Conservation (phyloP, 2,888 invertebrate species). For the Drosophila mimica region DNA sequence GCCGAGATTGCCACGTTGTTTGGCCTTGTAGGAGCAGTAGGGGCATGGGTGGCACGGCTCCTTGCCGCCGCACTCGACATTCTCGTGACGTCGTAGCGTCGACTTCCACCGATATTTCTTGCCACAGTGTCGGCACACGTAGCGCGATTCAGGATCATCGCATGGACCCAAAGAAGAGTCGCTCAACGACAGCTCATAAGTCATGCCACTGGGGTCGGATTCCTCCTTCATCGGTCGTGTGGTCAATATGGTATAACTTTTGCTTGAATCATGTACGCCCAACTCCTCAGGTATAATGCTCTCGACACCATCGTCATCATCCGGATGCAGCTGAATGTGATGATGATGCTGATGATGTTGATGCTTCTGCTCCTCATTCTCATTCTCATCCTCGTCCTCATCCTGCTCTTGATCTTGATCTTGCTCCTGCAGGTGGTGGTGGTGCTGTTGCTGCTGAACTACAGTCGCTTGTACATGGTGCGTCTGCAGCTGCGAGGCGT, state of each 20-base stretch:
- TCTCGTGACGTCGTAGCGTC: slow-evolving; percentile 92
- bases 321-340: slow-evolving; percentile 67
- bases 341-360: slow-evolving; percentile 77
- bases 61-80: slow-evolving; percentile 93
- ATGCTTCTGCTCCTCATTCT: slow-evolving; percentile 65
- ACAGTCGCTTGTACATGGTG: slow-evolving; percentile 72
- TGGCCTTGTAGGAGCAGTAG: slow-evolving; percentile 91
- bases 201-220: slow-evolving; percentile 79
- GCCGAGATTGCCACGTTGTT: slow-evolving; percentile 92
- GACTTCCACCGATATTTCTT: slow-evolving; percentile 95
- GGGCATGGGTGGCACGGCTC: slow-evolving; percentile 93
- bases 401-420: slow-evolving; percentile 58
- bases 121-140: slow-evolving; percentile 93
- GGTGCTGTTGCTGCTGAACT: slow-evolving; percentile 57
- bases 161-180: slow-evolving; percentile 83
- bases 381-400: slow-evolving; percentile 58
- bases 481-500: slow-evolving; percentile 66
- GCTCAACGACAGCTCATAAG: slow-evolving; percentile 84
- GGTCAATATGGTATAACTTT: slow-evolving; percentile 84
- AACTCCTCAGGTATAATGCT: slow-evolving; percentile 78
- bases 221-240: slow-evolving; percentile 84
- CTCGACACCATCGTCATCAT: slow-evolving; percentile 77
- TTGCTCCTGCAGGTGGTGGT: slow-evolving; percentile 71
- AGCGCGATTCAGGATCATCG: slow-evolving; percentile 87
- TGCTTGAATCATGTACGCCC: slow-evolving; percentile 81